Conservation (phyloP, 2,797 vertebrate genomes). For the Sebastes trivittatus region DNA sequence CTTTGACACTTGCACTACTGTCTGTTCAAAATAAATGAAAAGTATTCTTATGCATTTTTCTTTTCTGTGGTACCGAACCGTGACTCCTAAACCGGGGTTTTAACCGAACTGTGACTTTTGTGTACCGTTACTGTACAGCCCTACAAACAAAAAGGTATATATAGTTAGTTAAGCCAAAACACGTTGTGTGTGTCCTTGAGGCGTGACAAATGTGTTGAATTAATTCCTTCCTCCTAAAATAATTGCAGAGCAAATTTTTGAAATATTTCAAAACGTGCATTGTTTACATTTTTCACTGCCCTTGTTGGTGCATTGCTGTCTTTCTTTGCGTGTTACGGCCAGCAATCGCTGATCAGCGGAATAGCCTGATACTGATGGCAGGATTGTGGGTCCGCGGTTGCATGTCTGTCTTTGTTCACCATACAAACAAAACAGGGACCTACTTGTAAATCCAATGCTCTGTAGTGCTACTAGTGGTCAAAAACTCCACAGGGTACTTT, state of each 20-base stretch:
- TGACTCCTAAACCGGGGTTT: background rate
- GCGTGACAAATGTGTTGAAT: background rate
- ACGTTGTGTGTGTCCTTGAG: no score
- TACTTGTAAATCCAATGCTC: background rate
- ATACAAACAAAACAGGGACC: background rate
- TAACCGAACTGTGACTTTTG: background rate
- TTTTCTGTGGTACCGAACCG: background rate
- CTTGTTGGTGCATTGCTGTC: background rate
- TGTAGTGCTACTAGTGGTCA: background rate
- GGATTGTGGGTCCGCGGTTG: background rate
- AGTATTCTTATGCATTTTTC: background rate
- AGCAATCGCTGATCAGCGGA: rapidly evolving
- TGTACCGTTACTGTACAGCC: no score
- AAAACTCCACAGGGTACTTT: background rate
- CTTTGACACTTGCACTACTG: background rate
- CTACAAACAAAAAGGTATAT: no score
- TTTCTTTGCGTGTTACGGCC: background rate
- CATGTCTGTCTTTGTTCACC: no score
- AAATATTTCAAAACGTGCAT: no score
- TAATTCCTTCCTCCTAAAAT: background rate
- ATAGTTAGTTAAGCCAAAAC: no score
- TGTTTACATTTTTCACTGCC: background rate
- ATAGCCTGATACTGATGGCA: no score
- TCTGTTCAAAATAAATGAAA: background rate
- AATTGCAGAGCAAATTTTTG: rapidly evolving